Conservation (phyloP, 2,113 vertebrate species). For the Eira barbara region DNA sequence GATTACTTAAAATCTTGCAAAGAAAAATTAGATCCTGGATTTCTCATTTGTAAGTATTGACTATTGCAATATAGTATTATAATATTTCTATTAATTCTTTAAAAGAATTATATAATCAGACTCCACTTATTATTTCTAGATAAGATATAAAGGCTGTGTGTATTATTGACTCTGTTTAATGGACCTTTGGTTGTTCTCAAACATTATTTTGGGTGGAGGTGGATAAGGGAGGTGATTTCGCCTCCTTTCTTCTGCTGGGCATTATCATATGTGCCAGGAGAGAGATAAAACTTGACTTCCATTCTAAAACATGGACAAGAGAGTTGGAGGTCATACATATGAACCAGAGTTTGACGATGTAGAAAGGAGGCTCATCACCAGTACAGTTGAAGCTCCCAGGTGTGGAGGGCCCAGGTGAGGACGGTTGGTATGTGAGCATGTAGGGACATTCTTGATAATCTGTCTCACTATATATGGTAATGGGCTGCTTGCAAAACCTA, state of each 20-base stretch:
- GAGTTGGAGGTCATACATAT: background rate
- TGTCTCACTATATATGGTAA: background rate
- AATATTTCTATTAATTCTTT: background rate
- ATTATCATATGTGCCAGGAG: background rate
- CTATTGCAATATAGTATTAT: background rate
- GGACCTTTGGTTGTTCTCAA: background rate
- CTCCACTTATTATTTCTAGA: background rate
- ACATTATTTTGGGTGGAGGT: background rate
- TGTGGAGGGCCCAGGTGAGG: background rate
- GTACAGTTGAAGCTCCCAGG: background rate
- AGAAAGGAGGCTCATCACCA: background rate
- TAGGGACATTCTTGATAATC: background rate
- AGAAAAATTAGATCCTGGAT: background rate
- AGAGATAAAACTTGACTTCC: background rate
- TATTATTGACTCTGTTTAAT: background rate
- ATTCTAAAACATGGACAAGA: background rate
- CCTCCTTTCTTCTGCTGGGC: background rate
- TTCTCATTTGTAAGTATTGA: background rate
- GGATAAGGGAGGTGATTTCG: background rate
- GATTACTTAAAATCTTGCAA: background rate
- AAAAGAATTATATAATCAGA: background rate
- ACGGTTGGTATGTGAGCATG: no score
- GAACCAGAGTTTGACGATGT: background rate
- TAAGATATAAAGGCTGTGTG: background rate
- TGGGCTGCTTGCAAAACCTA: background rate